Percentiles rank a stretch among this genome's conserved stretches.
Conservation (phyloP, 2,888 invertebrate species). For the Tillus elongatus region DNA sequence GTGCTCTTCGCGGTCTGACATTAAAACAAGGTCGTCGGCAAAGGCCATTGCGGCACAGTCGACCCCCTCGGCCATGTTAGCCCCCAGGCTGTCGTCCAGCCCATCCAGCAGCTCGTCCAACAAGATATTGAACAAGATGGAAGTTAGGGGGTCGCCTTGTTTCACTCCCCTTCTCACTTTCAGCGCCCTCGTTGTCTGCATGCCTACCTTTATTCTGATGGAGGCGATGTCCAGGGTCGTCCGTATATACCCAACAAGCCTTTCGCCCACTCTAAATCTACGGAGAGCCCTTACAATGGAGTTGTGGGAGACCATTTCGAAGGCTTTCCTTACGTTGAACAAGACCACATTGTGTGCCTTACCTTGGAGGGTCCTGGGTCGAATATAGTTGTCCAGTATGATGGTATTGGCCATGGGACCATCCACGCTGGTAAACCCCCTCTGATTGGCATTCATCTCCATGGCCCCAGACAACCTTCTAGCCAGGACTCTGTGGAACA, state of each 20-base stretch:
- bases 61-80: not conserved
- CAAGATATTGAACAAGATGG: conserved; percentile 12
- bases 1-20: no score
- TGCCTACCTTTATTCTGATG: conserved; percentile 16
- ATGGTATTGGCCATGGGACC: conserved; percentile 34
- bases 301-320: conserved; percentile 28
- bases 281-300: conserved; percentile 26
- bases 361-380: no score
- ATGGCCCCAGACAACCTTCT: conserved; percentile 10
- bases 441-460: conserved; percentile 21
- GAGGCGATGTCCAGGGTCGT: conserved; percentile 8
- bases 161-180: no score
- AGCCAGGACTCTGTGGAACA: conserved; percentile 24
- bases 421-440: conserved; percentile 31
- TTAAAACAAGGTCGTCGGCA: conserved; percentile 22
- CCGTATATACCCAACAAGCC: conserved; percentile 7
- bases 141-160: no score
- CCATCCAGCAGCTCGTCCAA: conserved; percentile 10
- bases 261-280: conserved; percentile 11
- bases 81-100: no score
- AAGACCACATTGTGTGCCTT: conserved; percentile 22
- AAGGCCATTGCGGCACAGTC: conserved; percentile 15
- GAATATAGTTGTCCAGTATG: conserved; percentile 23
- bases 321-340: conserved; percentile 39
- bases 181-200: not conserved